Conservation (phyloP, 2,888 invertebrate species). For the Drosophila vallismaia region DNA sequence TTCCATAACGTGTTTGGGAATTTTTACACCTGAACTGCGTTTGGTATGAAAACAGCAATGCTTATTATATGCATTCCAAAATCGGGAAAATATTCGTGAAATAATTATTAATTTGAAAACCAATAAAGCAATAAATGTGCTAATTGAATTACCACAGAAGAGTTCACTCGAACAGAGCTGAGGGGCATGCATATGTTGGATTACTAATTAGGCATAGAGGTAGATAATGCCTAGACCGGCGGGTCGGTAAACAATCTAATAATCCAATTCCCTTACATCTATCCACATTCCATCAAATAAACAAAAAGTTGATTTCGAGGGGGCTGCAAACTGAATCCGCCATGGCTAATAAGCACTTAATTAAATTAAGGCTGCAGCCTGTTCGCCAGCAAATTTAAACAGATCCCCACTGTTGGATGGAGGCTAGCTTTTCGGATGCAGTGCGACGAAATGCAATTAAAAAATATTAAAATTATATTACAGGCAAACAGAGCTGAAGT, state of each 20-base stretch:
- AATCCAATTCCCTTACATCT: slow-evolving; percentile 6
- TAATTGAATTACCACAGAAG: slow-evolving; percentile 35
- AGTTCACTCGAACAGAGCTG: slow-evolving; percentile 54
- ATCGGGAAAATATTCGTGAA: background rate
- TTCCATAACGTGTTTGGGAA: background rate
- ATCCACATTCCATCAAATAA: slow-evolving; percentile 16
- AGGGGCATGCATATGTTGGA: slow-evolving; percentile 22
- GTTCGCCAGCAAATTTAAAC: slow-evolving; percentile 30
- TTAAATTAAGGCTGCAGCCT: slow-evolving; percentile 62
- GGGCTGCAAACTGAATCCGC: slow-evolving; percentile 33
- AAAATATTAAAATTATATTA: slow-evolving; percentile 73
- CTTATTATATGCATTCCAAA: background rate
- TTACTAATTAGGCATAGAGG: slow-evolving; percentile 19
- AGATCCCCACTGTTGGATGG: background rate
- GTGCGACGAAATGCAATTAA: slow-evolving; percentile 29
- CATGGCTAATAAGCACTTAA: slow-evolving; percentile 69
- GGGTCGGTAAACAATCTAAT: slow-evolving; percentile 34
- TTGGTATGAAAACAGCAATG: background rate
- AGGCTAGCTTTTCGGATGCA: background rate
- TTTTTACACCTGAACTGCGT: background rate
- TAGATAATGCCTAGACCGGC: slow-evolving; percentile 9
- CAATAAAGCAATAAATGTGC: slow-evolving; percentile 18
- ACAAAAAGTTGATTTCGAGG: slow-evolving; percentile 9
- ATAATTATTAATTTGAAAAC: slow-evolving; percentile 24
- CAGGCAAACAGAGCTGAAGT: slow-evolving; percentile 24